Base-by-base conservation (phyloP, 2,113 vertebrate species). In the Oncorhynchus tshawytscha region DNA sequence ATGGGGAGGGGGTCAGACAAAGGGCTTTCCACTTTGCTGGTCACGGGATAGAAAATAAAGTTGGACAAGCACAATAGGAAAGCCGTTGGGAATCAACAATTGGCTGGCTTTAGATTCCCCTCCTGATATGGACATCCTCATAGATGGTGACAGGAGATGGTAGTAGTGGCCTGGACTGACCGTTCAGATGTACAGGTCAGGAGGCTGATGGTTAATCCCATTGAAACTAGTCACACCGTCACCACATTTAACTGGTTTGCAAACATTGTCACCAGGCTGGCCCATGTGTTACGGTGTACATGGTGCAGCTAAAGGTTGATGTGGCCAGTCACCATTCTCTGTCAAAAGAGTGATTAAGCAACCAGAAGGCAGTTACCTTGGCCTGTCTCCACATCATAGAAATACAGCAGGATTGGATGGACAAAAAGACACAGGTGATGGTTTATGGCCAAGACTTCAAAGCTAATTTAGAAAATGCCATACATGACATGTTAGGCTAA, bases 231-330 rank as follows among this genome's bases (percentile, higher is more conserved):
- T 82, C 72, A 82, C 72, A 75, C 80, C 85, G 86, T 84, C 77
- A 83, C 82, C 84, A 75, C 71, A 27, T 87, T 92, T 88, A 88
- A 91, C 90, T 86, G 78, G 69, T 83, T 74, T 77, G 25, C 18
- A 72, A 39, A 62, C 51, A 18, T 54, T 54, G 16, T 54, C 13
- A 54, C 12, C 51, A 18, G 51, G 51, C 16, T 5, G 15, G 51
- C 3, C 16, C 15, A 16, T 4, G 15, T 54, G 3, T 54, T 18
- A 54, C 4, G 16, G 13, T 54, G 51, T 54, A 13, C 13, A 18
- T 54, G 15, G 49, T 11, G 11, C 12, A 15, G 49, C 15, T 51
- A 15, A 15, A 51, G 15, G 15, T 15, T 5, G 51, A 54, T 18
- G 51, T 54, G 3, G 12, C 5, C 16, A 18, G 13, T 54, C 3